Conservation (phyloP, 2,113 vertebrate species). For the Daboia siamensis region DNA sequence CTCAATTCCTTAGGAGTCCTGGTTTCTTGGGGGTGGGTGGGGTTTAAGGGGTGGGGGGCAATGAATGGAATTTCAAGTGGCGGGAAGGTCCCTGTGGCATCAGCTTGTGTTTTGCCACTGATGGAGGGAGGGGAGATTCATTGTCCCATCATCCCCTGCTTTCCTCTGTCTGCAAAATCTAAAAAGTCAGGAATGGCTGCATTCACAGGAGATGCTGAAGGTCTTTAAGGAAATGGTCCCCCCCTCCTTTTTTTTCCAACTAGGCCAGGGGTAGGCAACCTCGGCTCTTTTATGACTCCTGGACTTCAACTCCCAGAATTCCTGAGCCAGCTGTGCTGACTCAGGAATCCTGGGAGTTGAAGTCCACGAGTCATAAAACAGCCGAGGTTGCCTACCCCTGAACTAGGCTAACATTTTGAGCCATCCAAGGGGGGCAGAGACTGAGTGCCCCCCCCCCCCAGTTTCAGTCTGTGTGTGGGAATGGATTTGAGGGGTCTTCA, state of each 20-base stretch:
- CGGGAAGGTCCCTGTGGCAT: neutral
- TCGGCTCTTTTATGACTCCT: too few relatives aligned
- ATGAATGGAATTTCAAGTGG: neutral
- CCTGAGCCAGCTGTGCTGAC: too few relatives aligned
- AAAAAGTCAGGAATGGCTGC: neutral
- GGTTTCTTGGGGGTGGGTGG: too few relatives aligned
- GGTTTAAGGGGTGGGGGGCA: neutral
- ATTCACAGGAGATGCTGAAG: neutral
- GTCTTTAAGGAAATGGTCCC: neutral
- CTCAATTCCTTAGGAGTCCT: neutral
- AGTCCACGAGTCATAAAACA: too few relatives aligned
- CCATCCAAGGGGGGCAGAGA: too few relatives aligned
- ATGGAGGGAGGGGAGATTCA: neutral
- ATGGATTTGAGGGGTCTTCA: neutral
- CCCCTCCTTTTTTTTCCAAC: neutral
- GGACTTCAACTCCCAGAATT: too few relatives aligned
- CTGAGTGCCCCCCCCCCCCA: too few relatives aligned
- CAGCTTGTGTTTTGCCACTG: neutral
- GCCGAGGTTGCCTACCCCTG: too few relatives aligned
- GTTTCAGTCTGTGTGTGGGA: too few relatives aligned
- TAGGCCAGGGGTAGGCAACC: too few relatives aligned
- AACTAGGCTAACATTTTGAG: neutral
- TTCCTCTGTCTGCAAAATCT: neutral
- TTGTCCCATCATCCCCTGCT: too few relatives aligned
- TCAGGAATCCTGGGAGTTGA: too few relatives aligned